Conservation (phyloP, 2,797 vertebrate genomes). For the Silurus aristotelis region DNA sequence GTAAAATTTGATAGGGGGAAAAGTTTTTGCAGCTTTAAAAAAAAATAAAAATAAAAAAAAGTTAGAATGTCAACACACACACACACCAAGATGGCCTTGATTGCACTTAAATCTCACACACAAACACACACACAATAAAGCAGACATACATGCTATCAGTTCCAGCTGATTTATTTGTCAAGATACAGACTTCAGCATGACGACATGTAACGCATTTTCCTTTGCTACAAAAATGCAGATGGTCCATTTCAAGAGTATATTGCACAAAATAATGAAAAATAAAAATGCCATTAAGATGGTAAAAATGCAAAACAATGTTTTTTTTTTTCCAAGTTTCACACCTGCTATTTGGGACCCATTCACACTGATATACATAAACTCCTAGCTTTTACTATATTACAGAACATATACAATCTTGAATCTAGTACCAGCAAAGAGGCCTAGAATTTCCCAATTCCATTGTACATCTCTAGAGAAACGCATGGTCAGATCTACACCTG, state of each 20-base stretch:
- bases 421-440: constrained; percentile 90
- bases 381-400: constrained; percentile 86
- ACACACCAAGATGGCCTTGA: neutral
- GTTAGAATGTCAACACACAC: neutral
- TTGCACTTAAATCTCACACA: constrained; percentile 6
- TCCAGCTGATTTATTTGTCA: constrained; percentile 96
- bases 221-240: constrained; percentile 87
- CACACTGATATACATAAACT: constrained; percentile 90
- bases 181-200: constrained; percentile 89
- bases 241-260: constrained; percentile 86
- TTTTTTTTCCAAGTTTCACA: constrained; percentile 78
- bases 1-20: constrained; percentile 50
- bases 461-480: constrained; percentile 79
- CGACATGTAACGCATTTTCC: constrained; percentile 79
- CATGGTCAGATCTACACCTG: constrained; percentile 90
- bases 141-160: constrained; percentile 75
- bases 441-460: constrained; percentile 77
- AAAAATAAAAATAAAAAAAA: constrained; percentile 2
- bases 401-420: constrained; percentile 92
- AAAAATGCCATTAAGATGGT: constrained; percentile 82
- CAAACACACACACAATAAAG: constrained; percentile 35
- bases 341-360: constrained; percentile 87
- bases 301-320: constrained; percentile 79
- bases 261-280: constrained; percentile 86
- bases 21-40: too few species aligned